Percentiles rank a stretch among this genome's conserved stretches.
Evolutionary conservation across 2,888 invertebrate species (phyloP).

Genomic region (Ctena decussata): DNA sequence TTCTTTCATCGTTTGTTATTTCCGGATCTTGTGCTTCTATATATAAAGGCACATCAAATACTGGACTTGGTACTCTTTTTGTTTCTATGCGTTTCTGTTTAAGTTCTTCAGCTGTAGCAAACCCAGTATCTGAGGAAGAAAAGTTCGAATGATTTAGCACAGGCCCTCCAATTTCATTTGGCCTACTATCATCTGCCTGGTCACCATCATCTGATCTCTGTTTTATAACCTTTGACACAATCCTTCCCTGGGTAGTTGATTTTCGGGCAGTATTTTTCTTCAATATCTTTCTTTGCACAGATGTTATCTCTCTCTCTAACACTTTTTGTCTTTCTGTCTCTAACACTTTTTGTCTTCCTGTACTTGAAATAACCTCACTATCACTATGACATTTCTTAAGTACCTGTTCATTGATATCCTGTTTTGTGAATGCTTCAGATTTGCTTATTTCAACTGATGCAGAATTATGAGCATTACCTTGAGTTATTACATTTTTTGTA

Average conservation of each 20-base stretch:
- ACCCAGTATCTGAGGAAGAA: neutral
- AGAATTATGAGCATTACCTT: neutral
- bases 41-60: neutral
- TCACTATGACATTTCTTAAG: neutral
- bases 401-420: neutral
- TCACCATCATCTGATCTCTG: neutral
- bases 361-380: neutral
- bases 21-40: slow-evolving; percentile 2
- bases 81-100: neutral
- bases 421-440: neutral
- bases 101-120: too few relatives aligned
- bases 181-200: neutral
- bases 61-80: neutral
- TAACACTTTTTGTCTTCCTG: too few relatives aligned
- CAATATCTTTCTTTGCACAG: neutral
- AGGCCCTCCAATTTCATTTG: too few relatives aligned
- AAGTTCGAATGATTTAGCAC: neutral
- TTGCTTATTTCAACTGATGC: too few relatives aligned
- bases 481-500: neutral
- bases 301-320: neutral
- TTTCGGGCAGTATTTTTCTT: slow-evolving; percentile 14
- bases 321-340: neutral
- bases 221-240: neutral
- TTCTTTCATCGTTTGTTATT: neutral
- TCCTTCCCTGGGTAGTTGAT: slow-evolving; percentile 14